phyloP scores from a whole-genome alignment of 2,888 invertebrate genomes.

The Acanthopleura granulata region DNA sequence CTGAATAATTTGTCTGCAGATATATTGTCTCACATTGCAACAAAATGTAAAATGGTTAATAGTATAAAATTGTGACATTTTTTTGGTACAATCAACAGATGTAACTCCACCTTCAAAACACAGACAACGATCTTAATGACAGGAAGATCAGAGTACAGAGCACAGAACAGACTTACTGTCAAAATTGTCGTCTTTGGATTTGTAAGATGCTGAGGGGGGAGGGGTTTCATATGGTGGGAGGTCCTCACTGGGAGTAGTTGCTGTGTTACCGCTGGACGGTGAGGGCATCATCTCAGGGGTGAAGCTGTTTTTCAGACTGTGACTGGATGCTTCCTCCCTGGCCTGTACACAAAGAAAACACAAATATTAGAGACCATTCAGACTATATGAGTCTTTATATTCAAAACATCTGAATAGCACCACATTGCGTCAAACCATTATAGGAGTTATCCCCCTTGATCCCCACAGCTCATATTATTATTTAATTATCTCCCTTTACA shows the following conservation, averaged over 20 bases:
- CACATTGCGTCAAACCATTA: too few species aligned
- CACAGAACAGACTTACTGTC: slow-evolving; percentile 34
- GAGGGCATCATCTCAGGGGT: slow-evolving; percentile 18
- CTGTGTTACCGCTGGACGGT: slow-evolving; percentile 36
- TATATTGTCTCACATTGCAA: too few species aligned
- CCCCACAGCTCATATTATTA: background rate
- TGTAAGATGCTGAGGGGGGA: slow-evolving; percentile 45
- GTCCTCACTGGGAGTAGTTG: slow-evolving; percentile 54
- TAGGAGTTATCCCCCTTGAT: background rate
- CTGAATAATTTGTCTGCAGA: too few species aligned
- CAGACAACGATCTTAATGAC: too few species aligned
- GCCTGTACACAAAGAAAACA: background rate
- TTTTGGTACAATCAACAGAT: too few species aligned
- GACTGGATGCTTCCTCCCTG: slow-evolving; percentile 1
- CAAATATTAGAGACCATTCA: too few species aligned
- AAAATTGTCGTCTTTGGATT: slow-evolving; percentile 42
- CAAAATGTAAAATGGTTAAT: too few species aligned
- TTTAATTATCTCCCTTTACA: background rate
- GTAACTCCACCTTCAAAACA: too few species aligned
- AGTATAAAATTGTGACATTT: too few species aligned
- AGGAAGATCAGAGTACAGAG: too few species aligned
- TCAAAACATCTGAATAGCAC: too few species aligned
- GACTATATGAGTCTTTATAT: too few species aligned
- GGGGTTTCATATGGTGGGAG: slow-evolving; percentile 56
- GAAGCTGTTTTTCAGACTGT: slow-evolving; percentile 7